Evolutionary conservation across 1,140 invertebrate genomes (phyloP).

Genomic region (Zaprionus taronus): DNA sequence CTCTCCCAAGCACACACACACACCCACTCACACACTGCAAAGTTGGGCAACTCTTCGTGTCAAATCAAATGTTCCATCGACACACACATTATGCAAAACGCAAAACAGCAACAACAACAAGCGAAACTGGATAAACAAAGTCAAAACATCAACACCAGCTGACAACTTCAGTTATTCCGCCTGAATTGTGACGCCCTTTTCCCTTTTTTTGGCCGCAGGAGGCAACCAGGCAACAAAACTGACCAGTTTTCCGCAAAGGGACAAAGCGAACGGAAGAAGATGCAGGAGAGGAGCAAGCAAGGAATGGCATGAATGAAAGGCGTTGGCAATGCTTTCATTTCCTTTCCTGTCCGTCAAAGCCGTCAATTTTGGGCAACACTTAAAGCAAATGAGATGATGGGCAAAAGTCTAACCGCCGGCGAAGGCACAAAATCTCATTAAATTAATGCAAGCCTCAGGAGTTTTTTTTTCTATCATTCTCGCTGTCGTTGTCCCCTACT

Average conservation of each 20-base stretch:
- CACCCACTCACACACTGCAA: neutral
- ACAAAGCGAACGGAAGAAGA: conserved; percentile 22
- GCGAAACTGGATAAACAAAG: conserved; percentile 44
- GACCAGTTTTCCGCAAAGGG: conserved; percentile 13
- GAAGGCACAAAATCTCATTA: conserved; percentile 70
- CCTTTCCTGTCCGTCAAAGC: conserved; percentile 50
- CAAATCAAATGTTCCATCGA: conserved; percentile 60
- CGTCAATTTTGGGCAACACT: conserved; percentile 51
- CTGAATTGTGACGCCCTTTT: conserved; percentile 64
- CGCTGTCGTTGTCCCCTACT: neutral
- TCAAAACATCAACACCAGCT: conserved; percentile 61
- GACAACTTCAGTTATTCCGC: conserved; percentile 80
- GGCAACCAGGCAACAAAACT: conserved; percentile 20
- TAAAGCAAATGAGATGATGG: conserved; percentile 62
- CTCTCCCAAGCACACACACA: neutral
- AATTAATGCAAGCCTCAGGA: conserved; percentile 81
- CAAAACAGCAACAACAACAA: conserved; percentile 31
- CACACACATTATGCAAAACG: conserved; percentile 69
- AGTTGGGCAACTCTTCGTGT: conserved; percentile 39
- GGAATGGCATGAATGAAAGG: conserved; percentile 42
- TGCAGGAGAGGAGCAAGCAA: neutral
- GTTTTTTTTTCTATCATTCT: conserved; percentile 28
- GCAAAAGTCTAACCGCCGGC: conserved; percentile 59
- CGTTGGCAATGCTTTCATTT: conserved; percentile 66
- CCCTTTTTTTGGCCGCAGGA: conserved; percentile 42